A percentile compares a stretch with the other conserved stretches of the same genome.
These are phyloP conservation scores for Aleiodes leptofemur DNA, from an alignment of 2,888 invertebrate species.

Conservation along the genomic window DNA sequence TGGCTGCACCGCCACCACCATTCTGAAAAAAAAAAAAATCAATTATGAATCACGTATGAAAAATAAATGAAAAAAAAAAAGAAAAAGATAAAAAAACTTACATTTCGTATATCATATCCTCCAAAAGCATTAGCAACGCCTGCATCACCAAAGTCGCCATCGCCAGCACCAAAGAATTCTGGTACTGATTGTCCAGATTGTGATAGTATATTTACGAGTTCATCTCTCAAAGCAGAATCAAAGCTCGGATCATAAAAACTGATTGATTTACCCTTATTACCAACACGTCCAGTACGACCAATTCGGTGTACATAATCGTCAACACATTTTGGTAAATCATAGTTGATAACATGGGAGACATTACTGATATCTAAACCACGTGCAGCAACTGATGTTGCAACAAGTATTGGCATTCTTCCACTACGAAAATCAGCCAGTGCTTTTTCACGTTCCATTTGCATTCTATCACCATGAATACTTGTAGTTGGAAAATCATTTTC, in stretches of 20 bases:
- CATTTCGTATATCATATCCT: constrained; percentile 82
- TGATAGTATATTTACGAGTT: constrained; percentile 84
- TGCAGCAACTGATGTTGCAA: constrained; percentile 97
- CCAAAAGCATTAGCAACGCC: constrained; percentile 79
- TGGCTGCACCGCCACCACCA: constrained; percentile 66
- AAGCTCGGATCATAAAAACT: constrained; percentile 84
- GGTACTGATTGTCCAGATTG: constrained; percentile 90
- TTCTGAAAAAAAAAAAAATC: constrained; percentile 43
- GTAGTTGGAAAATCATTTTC: constrained; percentile 85
- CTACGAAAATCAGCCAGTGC: constrained; percentile 84
- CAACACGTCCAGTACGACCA: constrained; percentile 95
- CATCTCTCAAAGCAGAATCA: constrained; percentile 80
- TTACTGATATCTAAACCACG: constrained; percentile 93
- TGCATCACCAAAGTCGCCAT: constrained; percentile 68
- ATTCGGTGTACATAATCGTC: constrained; percentile 97
- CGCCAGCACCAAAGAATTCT: constrained; percentile 76
- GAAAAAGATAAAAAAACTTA: constrained; percentile 74
- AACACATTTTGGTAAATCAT: constrained; percentile 90
- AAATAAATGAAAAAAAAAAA: too few species aligned
- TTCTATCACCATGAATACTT: constrained; percentile 85
- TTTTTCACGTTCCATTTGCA: constrained; percentile 84
- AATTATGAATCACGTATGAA: not conserved
- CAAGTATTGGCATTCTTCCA: constrained; percentile 86
- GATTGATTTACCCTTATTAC: constrained; percentile 90
- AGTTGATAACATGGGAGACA: constrained; percentile 93